These are phyloP conservation scores for Sorex araneus DNA, from an alignment of 2,113 vertebrate genomes.

Conservation along the genomic window DNA sequence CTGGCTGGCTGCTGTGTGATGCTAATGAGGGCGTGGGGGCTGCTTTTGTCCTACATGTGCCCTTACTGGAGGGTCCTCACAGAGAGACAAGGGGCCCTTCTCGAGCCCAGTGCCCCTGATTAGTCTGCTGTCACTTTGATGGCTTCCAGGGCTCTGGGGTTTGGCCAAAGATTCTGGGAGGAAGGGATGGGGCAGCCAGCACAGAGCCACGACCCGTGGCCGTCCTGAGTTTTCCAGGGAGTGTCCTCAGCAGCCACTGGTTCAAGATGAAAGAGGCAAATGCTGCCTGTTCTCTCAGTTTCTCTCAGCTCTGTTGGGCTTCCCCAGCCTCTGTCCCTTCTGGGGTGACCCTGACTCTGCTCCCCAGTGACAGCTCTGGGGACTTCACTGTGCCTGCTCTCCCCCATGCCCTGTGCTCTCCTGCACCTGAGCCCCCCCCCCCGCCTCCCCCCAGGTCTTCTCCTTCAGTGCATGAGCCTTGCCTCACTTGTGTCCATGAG, in stretches of 20 bases:
- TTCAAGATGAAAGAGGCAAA: not conserved
- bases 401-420: too few species aligned
- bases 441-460: too few species aligned
- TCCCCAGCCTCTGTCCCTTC: too few species aligned
- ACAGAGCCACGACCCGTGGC: too few species aligned
- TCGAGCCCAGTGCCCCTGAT: conserved; percentile 67
- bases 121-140: conserved; percentile 72
- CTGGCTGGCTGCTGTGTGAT: conserved; percentile 69
- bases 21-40: conserved; percentile 77
- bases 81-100: conserved; percentile 66
- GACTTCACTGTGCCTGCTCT: not conserved
- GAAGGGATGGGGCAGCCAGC: not conserved
- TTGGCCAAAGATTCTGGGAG: not conserved
- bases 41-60: conserved; percentile 80
- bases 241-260: not conserved
- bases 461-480: too few species aligned
- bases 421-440: too few species aligned
- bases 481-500: not conserved
- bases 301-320: too few species aligned
- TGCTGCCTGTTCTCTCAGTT: not conserved
- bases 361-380: too few species aligned
- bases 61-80: conserved; percentile 75
- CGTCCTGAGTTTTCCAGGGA: not conserved
- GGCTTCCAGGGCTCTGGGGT: conserved; percentile 33
- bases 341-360: not conserved